These are phyloP conservation scores for Augochlorella aurata DNA, from an alignment of 2,888 invertebrate species.

Conservation along the genomic window DNA sequence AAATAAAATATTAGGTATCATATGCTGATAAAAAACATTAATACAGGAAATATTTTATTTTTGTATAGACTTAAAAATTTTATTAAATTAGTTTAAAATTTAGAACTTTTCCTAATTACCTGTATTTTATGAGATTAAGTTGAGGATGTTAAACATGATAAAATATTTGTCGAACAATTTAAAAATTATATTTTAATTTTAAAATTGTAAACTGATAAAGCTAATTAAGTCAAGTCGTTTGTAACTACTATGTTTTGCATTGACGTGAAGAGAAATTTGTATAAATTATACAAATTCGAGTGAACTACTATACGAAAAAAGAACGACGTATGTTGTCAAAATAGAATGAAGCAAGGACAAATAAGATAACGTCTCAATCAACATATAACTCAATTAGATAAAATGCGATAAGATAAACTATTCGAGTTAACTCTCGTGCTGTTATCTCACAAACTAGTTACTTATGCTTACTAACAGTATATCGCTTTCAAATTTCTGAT, in stretches of 20 bases:
- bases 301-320: not conserved
- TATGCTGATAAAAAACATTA: not conserved
- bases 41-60: not conserved
- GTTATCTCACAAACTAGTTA: not conserved
- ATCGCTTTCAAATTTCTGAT: not conserved
- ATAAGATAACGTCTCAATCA: not conserved
- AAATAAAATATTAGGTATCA: not conserved
- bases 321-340: not conserved
- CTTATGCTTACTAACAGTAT: not conserved
- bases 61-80: no score
- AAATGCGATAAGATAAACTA: slow-evolving; percentile 14
- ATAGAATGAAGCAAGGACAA: not conserved
- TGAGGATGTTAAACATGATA: no score
- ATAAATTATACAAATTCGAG: not conserved
- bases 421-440: not conserved
- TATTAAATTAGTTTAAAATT: no score
- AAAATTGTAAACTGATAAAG: no score
- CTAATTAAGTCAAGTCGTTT: no score
- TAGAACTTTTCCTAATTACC: no score
- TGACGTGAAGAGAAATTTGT: not conserved
- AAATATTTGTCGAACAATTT: no score
- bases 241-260: no score
- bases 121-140: no score
- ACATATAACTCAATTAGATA: not conserved
- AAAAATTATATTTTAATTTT: no score